Evolutionary conservation across 1,140 invertebrate species (phyloP).

Genomic region (Drosophila obscura): DNA sequence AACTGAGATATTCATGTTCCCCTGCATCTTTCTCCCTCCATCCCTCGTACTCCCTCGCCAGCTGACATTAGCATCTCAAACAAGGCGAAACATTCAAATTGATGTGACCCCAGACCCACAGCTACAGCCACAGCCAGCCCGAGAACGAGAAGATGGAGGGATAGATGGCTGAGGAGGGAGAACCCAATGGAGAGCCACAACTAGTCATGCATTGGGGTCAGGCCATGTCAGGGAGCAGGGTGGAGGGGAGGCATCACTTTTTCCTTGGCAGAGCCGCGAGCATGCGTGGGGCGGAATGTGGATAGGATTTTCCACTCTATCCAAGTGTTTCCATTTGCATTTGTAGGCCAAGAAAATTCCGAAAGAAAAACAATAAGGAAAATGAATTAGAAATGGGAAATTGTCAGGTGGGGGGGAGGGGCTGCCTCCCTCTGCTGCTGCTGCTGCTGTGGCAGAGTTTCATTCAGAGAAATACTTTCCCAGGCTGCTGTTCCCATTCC

Average conservation of each 20-base stretch:
- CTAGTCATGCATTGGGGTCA: conserved; percentile 63
- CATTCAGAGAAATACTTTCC: neutral
- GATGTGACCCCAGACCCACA: conserved; percentile 41
- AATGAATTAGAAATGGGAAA: conserved; percentile 20
- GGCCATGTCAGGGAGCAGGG: conserved; percentile 13
- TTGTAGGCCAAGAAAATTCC: conserved; percentile 24
- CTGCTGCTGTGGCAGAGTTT: neutral
- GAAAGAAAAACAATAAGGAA: conserved; percentile 13
- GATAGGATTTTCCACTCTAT: conserved; percentile 20
- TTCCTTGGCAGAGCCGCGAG: conserved; percentile 18
- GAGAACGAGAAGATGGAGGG: conserved; percentile 3
- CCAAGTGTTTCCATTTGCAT: conserved; percentile 53
- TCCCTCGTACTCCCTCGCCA: too few relatives aligned
- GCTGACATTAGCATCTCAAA: conserved; percentile 66
- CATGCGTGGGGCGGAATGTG: conserved; percentile 4
- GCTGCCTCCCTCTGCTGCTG: neutral
- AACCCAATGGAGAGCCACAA: conserved; percentile 18
- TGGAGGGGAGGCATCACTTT: neutral
- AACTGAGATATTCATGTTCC: conserved; percentile 57
- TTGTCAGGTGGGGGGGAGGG: neutral
- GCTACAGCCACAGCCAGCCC: conserved; percentile 5
- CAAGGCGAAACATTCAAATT: conserved; percentile 60
- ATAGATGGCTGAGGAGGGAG: conserved; percentile 16
- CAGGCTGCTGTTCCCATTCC: neutral
- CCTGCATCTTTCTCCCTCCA: neutral